Percentiles rank a stretch among this genome's conserved stretches.
Evolutionary conservation across 2,797 vertebrate species (phyloP).

Genomic region (Diceros bicornis): DNA sequence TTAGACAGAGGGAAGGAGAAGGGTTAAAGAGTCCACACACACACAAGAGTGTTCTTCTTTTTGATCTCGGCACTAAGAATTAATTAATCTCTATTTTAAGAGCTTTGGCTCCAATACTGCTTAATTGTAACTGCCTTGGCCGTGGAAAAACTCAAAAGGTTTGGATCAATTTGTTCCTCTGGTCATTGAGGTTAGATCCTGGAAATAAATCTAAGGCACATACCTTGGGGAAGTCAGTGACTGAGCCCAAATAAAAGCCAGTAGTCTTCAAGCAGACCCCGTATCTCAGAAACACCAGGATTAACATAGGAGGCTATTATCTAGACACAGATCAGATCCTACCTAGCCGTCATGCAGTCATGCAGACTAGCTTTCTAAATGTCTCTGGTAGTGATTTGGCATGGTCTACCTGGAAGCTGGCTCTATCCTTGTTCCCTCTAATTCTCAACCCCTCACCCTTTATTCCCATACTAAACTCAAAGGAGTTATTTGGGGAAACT

Average conservation of each 20-base stretch:
- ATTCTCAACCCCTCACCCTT: background rate
- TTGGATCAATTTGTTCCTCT: background rate
- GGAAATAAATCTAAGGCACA: background rate
- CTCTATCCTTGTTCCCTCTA: background rate
- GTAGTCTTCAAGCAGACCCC: background rate
- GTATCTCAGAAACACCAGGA: background rate
- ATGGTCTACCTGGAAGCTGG: background rate
- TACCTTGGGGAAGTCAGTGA: background rate
- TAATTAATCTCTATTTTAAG: background rate
- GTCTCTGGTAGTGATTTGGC: background rate
- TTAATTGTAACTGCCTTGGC: background rate
- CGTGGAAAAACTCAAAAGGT: background rate
- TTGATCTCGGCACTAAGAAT: background rate
- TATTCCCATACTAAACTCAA: background rate
- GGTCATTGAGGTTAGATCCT: background rate
- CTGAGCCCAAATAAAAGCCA: background rate
- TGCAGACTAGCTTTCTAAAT: background rate
- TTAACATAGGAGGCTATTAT: background rate
- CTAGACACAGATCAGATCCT: background rate
- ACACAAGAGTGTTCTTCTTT: background rate
- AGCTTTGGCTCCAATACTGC: background rate
- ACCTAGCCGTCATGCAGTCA: background rate
- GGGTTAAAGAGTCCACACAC: background rate
- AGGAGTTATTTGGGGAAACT: background rate
- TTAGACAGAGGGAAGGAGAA: background rate